Conservation (phyloP, 1,140 invertebrate genomes). For the Latrodectus geometricus region DNA sequence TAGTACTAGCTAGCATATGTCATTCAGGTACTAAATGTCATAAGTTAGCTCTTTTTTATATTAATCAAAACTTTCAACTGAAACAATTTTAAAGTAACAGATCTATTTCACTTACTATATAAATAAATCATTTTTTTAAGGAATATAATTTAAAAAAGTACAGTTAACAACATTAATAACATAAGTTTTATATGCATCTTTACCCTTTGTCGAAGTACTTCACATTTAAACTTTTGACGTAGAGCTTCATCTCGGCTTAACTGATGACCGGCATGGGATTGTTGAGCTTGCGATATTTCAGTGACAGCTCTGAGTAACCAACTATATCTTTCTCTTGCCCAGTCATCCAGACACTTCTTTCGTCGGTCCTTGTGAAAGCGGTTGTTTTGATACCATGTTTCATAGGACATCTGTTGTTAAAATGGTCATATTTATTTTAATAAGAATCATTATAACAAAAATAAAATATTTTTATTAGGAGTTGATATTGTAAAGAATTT, state of each 20-base stretch:
- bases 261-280: constrained; percentile 49
- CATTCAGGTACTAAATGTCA: too few species aligned
- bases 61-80: too few species aligned
- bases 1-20: too few species aligned
- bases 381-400: constrained; percentile 59
- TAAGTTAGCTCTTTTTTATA: too few species aligned
- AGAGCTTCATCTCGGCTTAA: constrained; percentile 50
- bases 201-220: constrained; percentile 55
- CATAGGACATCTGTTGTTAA: constrained; percentile 51
- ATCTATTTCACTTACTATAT: too few species aligned
- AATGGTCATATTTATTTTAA: constrained; percentile 5
- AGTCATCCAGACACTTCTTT: constrained; percentile 59
- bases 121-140: too few species aligned
- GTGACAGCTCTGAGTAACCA: constrained; percentile 56
- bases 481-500: neutral
- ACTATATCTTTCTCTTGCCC: constrained; percentile 55
- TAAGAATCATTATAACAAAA: neutral
- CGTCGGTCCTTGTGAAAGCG: constrained; percentile 54
- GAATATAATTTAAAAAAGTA: too few species aligned
- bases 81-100: too few species aligned
- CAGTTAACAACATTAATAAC: too few species aligned
- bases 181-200: neutral
- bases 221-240: constrained; percentile 48
- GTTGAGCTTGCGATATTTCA: constrained; percentile 52
- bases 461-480: neutral